Percentiles rank a stretch among this genome's conserved stretches.
These are phyloP conservation scores for Uria lomvia DNA, from an alignment of 2,113 vertebrate genomes.

Conservation along the genomic window DNA sequence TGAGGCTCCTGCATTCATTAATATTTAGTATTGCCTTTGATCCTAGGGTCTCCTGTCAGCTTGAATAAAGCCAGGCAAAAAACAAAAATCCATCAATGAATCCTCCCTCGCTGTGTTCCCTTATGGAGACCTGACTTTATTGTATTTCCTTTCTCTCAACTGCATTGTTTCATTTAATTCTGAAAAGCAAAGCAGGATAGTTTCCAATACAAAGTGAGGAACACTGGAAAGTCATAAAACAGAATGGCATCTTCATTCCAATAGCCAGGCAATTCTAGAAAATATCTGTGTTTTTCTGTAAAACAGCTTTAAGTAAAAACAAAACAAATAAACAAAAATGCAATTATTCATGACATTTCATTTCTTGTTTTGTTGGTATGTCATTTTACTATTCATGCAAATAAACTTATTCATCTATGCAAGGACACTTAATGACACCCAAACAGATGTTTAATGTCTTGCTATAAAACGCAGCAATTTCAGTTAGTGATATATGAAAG, in stretches of 20 bases:
- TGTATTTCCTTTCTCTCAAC: not conserved
- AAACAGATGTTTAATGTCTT: not conserved
- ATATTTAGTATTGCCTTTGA: conserved; percentile 32
- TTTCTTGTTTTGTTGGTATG: not conserved
- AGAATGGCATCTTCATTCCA: not conserved
- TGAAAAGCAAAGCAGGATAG: not conserved
- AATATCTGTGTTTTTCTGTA: not conserved
- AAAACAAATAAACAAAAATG: not conserved
- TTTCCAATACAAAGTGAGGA: not conserved
- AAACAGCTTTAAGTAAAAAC: not conserved
- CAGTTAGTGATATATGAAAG: not conserved
- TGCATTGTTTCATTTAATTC: not conserved
- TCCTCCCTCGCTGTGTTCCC: not conserved
- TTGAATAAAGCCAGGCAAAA: not conserved
- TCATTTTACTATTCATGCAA: not conserved
- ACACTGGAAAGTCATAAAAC: not conserved
- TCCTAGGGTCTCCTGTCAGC: not conserved
- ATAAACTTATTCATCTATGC: not conserved
- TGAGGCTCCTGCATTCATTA: not conserved
- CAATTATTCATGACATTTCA: not conserved
- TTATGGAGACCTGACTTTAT: not conserved
- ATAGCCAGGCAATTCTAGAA: not conserved
- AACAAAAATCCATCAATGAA: not conserved
- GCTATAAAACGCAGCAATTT: not conserved
- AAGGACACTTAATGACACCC: not conserved